Percentiles rank a stretch among this genome's conserved stretches.
Evolutionary conservation across 1,140 invertebrate species (phyloP).

Genomic region (Bombus confusus): DNA sequence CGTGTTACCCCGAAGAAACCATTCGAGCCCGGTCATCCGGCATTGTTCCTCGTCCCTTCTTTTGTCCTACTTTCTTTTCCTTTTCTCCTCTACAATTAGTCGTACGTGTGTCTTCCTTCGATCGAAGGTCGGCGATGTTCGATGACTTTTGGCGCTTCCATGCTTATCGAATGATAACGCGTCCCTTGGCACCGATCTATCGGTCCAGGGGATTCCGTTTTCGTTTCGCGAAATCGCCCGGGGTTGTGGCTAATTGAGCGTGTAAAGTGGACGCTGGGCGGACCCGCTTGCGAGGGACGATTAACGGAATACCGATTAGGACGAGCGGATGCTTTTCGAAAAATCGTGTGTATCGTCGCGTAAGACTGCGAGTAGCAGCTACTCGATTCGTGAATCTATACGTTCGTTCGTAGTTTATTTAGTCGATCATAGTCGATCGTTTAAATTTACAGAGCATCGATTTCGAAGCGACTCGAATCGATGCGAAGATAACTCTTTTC

Average conservation of each 20-base stretch:
- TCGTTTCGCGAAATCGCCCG: neutral
- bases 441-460: neutral
- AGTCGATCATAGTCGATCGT: no score
- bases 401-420: neutral
- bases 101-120: slow-evolving; percentile 8
- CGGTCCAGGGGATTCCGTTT: neutral
- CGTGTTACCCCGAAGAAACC: slow-evolving; percentile 68
- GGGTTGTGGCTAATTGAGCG: neutral
- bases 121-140: no score
- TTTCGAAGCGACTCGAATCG: accelerated
- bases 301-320: slow-evolving; percentile 14
- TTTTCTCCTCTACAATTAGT: slow-evolving; percentile 55
- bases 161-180: no score
- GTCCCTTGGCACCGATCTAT: no score
- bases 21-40: slow-evolving; percentile 58
- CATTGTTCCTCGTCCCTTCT: slow-evolving; percentile 60
- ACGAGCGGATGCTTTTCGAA: neutral
- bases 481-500: no score
- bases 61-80: slow-evolving; percentile 58
- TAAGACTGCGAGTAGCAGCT: neutral
- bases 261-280: slow-evolving; percentile 2
- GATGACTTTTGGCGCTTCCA: slow-evolving; percentile 7
- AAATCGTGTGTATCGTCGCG: neutral
- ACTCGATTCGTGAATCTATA: neutral
- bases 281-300: neutral